A percentile compares a stretch with the other conserved stretches of the same genome.
These are phyloP conservation scores for Diploptera punctata DNA, from an alignment of 2,888 invertebrate species.

Conservation along the genomic window DNA sequence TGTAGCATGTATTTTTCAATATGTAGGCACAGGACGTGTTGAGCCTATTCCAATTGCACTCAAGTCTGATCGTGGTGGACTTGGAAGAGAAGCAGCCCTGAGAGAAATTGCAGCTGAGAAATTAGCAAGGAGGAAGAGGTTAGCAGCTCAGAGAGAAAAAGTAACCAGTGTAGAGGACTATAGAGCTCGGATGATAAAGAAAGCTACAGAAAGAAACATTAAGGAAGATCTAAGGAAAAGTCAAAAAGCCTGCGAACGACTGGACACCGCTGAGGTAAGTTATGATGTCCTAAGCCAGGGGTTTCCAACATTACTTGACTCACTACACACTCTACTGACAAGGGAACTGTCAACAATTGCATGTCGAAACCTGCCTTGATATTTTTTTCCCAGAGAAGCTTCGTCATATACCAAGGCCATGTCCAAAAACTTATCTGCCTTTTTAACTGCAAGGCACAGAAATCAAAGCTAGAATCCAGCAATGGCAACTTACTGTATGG, in stretches of 20 bases:
- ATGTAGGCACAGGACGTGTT: conserved; percentile 57
- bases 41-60: conserved; percentile 70
- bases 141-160: conserved; percentile 45
- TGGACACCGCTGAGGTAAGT: conserved; percentile 61
- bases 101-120: conserved; percentile 53
- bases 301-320: no score
- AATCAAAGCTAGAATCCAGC: no score
- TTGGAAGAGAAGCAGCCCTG: conserved; percentile 62
- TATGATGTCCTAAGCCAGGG: no score
- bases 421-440: no score
- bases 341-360: no score
- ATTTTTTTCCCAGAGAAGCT: no score
- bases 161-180: conserved; percentile 57
- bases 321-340: no score
- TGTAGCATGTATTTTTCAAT: no score
- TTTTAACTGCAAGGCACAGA: no score
- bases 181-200: conserved; percentile 58
- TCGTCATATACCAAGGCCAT: no score
- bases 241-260: conserved; percentile 63
- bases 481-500: no score
- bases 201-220: conserved; percentile 57
- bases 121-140: conserved; percentile 48
- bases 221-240: conserved; percentile 57
- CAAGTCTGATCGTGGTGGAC: conserved; percentile 67
- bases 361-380: no score